These are phyloP conservation scores for Cervus canadensis DNA, from an alignment of 2,113 vertebrate species.

Conservation along the genomic window DNA sequence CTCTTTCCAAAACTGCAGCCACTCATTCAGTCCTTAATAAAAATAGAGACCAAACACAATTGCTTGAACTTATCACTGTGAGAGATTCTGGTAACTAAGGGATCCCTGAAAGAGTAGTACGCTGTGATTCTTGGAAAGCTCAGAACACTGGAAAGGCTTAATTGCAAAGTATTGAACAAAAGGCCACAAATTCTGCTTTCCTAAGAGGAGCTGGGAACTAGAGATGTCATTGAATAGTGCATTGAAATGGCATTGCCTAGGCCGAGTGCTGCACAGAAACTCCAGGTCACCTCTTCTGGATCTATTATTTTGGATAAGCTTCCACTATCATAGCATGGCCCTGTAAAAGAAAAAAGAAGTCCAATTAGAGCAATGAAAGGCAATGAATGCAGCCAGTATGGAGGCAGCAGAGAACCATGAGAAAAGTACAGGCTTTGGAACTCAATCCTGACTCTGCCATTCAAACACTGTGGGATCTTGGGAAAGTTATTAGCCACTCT, in stretches of 20 bases:
- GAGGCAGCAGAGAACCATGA: neutral
- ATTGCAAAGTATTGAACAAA: constrained; percentile 69
- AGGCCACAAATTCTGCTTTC: constrained; percentile 74
- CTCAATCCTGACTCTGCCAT: neutral
- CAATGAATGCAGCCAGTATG: neutral
- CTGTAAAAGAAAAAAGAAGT: constrained; percentile 77
- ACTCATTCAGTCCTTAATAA: constrained; percentile 1
- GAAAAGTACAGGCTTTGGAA: neutral
- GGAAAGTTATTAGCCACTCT: neutral
- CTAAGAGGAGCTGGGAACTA: constrained; percentile 47
- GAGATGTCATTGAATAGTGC: constrained; percentile 56
- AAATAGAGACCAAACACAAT: neutral
- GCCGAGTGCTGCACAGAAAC: neutral
- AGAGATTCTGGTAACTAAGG: constrained; percentile 27
- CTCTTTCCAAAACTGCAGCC: neutral
- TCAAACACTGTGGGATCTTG: neutral
- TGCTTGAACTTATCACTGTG: neutral
- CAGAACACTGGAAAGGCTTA: constrained; percentile 35
- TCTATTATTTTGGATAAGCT: constrained; percentile 89
- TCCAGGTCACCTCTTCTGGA: neutral
- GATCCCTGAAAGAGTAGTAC: constrained; percentile 56
- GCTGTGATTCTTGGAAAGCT: constrained; percentile 28
- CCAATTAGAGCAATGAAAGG: neutral
- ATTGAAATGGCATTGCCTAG: constrained; percentile 71
- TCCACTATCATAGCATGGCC: constrained; percentile 97